Evolutionary conservation across 2,797 vertebrate species (phyloP).

Genomic region (Pseudochirops cupreus): DNA sequence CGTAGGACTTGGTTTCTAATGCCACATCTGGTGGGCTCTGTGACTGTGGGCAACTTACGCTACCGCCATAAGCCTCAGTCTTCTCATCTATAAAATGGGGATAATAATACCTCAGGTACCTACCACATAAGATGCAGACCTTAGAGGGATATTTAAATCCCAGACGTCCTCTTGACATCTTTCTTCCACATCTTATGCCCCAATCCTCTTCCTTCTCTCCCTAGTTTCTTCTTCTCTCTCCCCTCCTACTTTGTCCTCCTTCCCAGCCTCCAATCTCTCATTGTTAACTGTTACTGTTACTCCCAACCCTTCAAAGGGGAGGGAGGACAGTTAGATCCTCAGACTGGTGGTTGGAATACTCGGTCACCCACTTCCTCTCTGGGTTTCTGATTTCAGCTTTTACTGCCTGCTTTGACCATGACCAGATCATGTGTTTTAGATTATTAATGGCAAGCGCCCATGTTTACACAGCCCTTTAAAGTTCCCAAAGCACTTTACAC

Average conservation of each 20-base stretch:
- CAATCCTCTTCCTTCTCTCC: not conserved
- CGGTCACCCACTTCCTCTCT: not conserved
- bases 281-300: not conserved
- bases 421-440: not conserved
- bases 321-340: not conserved
- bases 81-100: not conserved
- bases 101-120: not conserved
- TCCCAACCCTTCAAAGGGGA: not conserved
- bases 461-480: not conserved
- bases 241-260: not conserved
- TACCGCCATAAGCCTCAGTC: not conserved
- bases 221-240: not conserved
- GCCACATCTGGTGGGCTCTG: not conserved
- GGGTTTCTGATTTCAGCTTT: not conserved
- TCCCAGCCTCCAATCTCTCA: not conserved
- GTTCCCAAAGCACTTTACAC: not conserved
- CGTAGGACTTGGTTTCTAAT: not conserved
- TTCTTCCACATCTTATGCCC: not conserved
- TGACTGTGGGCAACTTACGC: not conserved
- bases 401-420: not conserved
- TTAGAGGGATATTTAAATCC: not conserved
- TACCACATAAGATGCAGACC: not conserved
- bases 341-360: not conserved
- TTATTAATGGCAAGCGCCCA: not conserved
- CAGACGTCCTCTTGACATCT: not conserved